Evolutionary conservation across 2,888 invertebrate species (phyloP), one percentile per base, ranked within the genome.

Genomic region (Macroteleia sp.): DNA sequence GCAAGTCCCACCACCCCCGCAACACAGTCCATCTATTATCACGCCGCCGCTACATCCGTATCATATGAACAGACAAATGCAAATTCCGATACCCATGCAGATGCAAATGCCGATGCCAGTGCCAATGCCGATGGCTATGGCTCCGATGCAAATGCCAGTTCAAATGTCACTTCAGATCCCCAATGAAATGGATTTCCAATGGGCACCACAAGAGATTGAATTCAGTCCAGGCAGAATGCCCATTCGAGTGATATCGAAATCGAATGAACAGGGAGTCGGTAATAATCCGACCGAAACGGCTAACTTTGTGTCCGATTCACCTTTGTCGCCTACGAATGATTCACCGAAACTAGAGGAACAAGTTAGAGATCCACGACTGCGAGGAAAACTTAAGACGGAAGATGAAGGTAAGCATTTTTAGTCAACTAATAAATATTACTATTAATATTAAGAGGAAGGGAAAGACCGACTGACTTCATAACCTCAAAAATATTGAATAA

Each of bases 141-240:
- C 2, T 8, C 30, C 50, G 0, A 16, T 44, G 14, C 50, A 50
- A 19, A 67, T 59, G 34, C 22, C 34, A 5, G 32, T 59, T 9
- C 34, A 14, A 8, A 39, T 42, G 52, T 16, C 8, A 30, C 1
- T 16, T 2, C 28, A 25, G 1, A 5, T 39, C 10, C 25, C 3
- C 25, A n/a, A n/a, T n/a, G n/a, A n/a, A n/a, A n/a, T n/a, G n/a
- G n/a, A 25, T 25, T 25, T 25, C 25, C 25, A 25, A 25, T 5
- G 25, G 25, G 25, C 16, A 41, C 67, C 62, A 3, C 59, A 44
- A 9, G 46, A 62, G 30, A 75, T 75, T 25, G 75, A 75, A 16
- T 66, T 67, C 9, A 56, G 56, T 56, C 67, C 67, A 1, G n/a
- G 12, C 2, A 67, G 74, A 14, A 61, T 61, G 46, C 61, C 67